Percentiles rank a stretch among this genome's conserved stretches.
These are phyloP conservation scores for Mycetomoellerius zeteki DNA, from an alignment of 1,140 invertebrate genomes.

Conservation along the genomic window DNA sequence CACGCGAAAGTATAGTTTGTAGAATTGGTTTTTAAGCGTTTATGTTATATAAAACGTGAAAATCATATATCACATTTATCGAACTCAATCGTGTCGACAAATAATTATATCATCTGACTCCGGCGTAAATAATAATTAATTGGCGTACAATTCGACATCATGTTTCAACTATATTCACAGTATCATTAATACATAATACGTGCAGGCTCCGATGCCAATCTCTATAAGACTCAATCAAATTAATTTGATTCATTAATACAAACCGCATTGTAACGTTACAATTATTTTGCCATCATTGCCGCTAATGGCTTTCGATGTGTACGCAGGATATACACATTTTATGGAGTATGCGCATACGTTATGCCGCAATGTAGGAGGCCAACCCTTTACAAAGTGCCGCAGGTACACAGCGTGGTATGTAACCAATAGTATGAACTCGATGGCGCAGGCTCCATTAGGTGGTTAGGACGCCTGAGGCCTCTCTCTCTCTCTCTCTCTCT, in stretches of 20 bases:
- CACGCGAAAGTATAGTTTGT: background rate
- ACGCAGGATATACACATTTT: conserved; percentile 50
- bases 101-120: conserved; percentile 38
- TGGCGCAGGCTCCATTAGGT: conserved; percentile 70
- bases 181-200: background rate
- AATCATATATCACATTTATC: conserved; percentile 19
- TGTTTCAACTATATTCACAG: conserved; percentile 30
- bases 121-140: conserved; percentile 57
- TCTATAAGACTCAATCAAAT: conserved; percentile 60
- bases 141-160: conserved; percentile 42
- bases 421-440: conserved; percentile 63
- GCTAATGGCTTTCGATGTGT: conserved; percentile 59
- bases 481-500: conserved; percentile 31
- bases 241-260: conserved; percentile 61
- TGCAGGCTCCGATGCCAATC: conserved; percentile 27
- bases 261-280: conserved; percentile 58
- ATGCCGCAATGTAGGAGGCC: conserved; percentile 59
- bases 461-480: conserved; percentile 54
- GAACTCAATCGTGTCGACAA: background rate
- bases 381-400: conserved; percentile 65
- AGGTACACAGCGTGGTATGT: conserved; percentile 52
- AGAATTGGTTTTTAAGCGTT: background rate
- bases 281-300: conserved; percentile 59
- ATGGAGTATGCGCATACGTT: conserved; percentile 65
- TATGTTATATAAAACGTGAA: background rate